Evolutionary conservation across 1,140 invertebrate genomes (phyloP), one percentile per base, ranked within the genome.

Genomic region (Thaumetopoea pityocampa): DNA sequence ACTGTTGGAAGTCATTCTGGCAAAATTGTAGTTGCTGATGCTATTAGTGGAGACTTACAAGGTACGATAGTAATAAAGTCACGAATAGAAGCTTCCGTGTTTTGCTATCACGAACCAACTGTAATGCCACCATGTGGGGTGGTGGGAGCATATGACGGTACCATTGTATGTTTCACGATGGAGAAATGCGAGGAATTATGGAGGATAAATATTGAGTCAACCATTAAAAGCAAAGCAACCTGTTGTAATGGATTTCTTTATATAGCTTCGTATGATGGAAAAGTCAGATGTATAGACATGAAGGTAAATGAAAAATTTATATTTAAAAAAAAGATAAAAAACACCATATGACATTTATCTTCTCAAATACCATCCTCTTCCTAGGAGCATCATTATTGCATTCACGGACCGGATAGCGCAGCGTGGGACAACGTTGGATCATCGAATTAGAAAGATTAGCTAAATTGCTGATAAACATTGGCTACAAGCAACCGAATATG

Each of bases 241-340:
- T 67, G 77, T 42, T 81, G 70, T 40, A 67, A 72, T 8, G 67
- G 63, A 36, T 48, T 55, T 3, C 64, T 92, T 19, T 88, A 89
- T 61, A 74, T 92, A 50, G 92, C 92, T 8, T 89, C 92, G 18
- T 93, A 94, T 67, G 91, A 93, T 65, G 86, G 87, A 24, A 65
- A 84, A 58, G 49, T 93, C 8, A 89, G 91, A 54, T 89, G 88
- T 49, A 62, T 93, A 43, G 72, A 87, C 65, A 54, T 85, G 10
- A 28, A 84, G 70, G 91, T 91, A 87, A 35, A 52, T 55, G 38
- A 26, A 20, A 18, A 30, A 1, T 38, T 35, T 37, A 14, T 34
- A 23, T 22, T 16, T 40, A n/a, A n/a, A n/a, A n/a, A n/a, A n/a
- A n/a, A n/a, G n/a, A n/a, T n/a, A n/a, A n/a, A n/a, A n/a, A n/a